A percentile compares a stretch with the other conserved stretches of the same genome.
Evolutionary conservation across 2,888 invertebrate genomes (phyloP).

Genomic region (Archaeoteleia sp.): DNA sequence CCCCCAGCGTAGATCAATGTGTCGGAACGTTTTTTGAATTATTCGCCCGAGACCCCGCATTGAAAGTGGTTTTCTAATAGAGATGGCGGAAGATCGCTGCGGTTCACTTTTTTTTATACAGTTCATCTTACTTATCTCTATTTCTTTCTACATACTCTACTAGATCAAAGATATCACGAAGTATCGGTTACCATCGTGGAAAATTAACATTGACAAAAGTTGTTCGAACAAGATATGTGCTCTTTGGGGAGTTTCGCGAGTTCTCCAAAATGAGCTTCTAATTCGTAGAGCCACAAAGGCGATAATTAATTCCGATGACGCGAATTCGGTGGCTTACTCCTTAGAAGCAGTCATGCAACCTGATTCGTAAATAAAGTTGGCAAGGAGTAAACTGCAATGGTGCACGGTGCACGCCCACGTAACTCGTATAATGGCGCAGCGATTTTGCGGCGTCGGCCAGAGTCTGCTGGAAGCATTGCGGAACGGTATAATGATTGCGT

Average conservation of each 20-base stretch:
- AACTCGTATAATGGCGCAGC: slow-evolving; percentile 73
- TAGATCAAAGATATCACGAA: too few species aligned
- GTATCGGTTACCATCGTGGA: too few species aligned
- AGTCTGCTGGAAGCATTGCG: slow-evolving; percentile 58
- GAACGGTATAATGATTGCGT: slow-evolving; percentile 71
- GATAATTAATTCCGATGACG: slow-evolving; percentile 49
- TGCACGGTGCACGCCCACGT: slow-evolving; percentile 67
- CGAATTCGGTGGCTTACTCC: slow-evolving; percentile 45
- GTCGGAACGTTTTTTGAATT: slow-evolving; percentile 25
- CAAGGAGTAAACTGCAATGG: slow-evolving; percentile 71
- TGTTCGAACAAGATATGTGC: too few species aligned
- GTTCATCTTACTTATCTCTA: slow-evolving; percentile 42
- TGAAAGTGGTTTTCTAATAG: slow-evolving; percentile 28
- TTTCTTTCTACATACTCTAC: too few species aligned
- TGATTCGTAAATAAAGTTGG: slow-evolving; percentile 73
- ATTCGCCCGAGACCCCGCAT: slow-evolving; percentile 17
- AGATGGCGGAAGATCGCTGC: slow-evolving; percentile 23
- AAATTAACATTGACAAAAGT: too few species aligned
- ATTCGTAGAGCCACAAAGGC: slow-evolving; percentile 10
- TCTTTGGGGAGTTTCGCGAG: neutral
- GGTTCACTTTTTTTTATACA: slow-evolving; percentile 27
- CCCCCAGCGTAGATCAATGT: slow-evolving; percentile 19
- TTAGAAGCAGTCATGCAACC: slow-evolving; percentile 60
- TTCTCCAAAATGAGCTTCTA: slow-evolving; percentile 17
- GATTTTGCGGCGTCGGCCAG: slow-evolving; percentile 64